phyloP scores from a whole-genome alignment of 1,140 invertebrate genomes.

The Camponotus floridanus region DNA sequence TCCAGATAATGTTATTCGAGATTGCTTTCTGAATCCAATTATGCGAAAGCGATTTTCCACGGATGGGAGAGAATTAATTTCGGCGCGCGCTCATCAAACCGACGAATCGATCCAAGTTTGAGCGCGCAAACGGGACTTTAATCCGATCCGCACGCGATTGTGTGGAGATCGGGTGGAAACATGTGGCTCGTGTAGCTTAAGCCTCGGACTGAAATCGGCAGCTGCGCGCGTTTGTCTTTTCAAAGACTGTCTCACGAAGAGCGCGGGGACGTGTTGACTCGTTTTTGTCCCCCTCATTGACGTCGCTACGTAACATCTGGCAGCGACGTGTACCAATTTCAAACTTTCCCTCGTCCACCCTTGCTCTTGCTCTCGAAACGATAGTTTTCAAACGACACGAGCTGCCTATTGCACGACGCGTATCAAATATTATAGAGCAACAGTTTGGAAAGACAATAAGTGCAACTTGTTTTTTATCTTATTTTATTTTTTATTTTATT shows the following conservation, averaged over 20 bases:
- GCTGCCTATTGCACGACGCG: slow-evolving; percentile 14
- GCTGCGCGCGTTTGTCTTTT: slow-evolving; percentile 65
- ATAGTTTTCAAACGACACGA: slow-evolving; percentile 47
- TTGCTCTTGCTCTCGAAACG: neutral
- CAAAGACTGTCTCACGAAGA: slow-evolving; percentile 37
- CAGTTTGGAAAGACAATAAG: neutral
- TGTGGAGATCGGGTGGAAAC: slow-evolving; percentile 55
- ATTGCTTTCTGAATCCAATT: slow-evolving; percentile 50
- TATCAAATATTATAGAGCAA: slow-evolving; percentile 25
- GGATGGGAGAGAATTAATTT: slow-evolving; percentile 41
- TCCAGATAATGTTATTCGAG: slow-evolving; percentile 33
- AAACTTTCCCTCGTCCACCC: slow-evolving; percentile 64
- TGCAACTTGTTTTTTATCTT: neutral
- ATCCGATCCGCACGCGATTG: slow-evolving; percentile 37
- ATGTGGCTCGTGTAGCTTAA: slow-evolving; percentile 67
- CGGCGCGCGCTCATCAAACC: neutral
- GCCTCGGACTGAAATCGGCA: slow-evolving; percentile 62
- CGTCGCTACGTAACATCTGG: slow-evolving; percentile 71
- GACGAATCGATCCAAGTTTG: slow-evolving; percentile 34
- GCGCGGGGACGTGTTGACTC: slow-evolving; percentile 46
- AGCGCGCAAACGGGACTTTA: slow-evolving; percentile 25
- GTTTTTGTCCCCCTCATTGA: slow-evolving; percentile 66
- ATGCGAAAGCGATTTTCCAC: slow-evolving; percentile 25
- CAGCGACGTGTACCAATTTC: slow-evolving; percentile 72
- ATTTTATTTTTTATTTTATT: too few species aligned